Percentiles rank a stretch among this genome's conserved stretches.
These are phyloP conservation scores for Hecatera dysodea DNA, from an alignment of 2,888 invertebrate genomes.

Conservation along the genomic window DNA sequence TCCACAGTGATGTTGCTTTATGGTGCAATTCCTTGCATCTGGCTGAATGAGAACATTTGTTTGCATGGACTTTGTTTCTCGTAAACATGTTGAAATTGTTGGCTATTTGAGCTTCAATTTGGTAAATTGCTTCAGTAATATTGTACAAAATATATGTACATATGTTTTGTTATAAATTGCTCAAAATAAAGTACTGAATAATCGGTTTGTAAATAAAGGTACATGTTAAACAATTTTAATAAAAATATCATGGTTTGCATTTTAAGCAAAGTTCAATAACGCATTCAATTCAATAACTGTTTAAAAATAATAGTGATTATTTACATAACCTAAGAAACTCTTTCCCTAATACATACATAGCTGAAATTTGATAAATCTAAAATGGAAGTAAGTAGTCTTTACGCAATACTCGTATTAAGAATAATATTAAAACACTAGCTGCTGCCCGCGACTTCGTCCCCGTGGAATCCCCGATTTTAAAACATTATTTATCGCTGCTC, in stretches of 20 bases:
- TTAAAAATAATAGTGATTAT: too few species aligned
- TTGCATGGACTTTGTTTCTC: conserved; percentile 8
- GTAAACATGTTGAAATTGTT: background rate
- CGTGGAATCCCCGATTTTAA: too few species aligned
- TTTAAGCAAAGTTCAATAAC: background rate
- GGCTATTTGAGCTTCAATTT: background rate
- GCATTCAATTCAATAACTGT: background rate
- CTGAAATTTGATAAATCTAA: too few species aligned
- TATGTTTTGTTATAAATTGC: conserved; percentile 4
- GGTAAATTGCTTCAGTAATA: conserved; percentile 9
- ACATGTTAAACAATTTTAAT: background rate
- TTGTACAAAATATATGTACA: background rate
- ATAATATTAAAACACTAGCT: too few species aligned
- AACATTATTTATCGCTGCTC: too few species aligned
- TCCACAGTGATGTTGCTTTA: conserved; percentile 38
- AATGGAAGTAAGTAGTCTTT: too few species aligned
- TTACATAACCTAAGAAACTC: too few species aligned
- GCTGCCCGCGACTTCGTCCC: too few species aligned
- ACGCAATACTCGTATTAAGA: too few species aligned
- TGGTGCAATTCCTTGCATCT: conserved; percentile 38
- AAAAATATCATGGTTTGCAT: background rate
- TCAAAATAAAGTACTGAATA: background rate
- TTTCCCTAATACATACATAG: too few species aligned
- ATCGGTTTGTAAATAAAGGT: background rate
- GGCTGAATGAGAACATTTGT: background rate